These are phyloP conservation scores for Brachyptera risi DNA, from an alignment of 2,888 invertebrate genomes.

Conservation along the genomic window DNA sequence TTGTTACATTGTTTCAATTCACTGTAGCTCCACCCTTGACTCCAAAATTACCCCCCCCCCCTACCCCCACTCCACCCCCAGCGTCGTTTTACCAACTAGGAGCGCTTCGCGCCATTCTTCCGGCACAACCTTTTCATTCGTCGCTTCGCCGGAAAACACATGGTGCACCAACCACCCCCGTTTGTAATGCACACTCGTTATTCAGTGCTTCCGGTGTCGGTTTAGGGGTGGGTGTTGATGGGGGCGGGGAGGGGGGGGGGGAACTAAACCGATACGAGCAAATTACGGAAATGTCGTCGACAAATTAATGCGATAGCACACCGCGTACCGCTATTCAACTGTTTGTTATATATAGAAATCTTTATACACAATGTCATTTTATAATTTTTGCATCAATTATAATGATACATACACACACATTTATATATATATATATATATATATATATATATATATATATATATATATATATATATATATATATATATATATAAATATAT, in stretches of 20 bases:
- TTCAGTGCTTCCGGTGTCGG: background rate
- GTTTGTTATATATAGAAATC: background rate
- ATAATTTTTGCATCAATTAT: constrained; percentile 10
- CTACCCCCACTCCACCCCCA: background rate
- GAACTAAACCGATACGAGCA: background rate
- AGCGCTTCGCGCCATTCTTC: background rate
- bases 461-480: background rate
- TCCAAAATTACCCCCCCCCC: background rate
- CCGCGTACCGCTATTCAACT: background rate
- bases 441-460: background rate
- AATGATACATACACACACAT: too few species aligned
- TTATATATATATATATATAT: background rate
- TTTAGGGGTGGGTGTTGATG: background rate
- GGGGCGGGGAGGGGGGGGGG: background rate
- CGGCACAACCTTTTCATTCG: constrained; percentile 24
- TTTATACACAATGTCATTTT: constrained; percentile 1
- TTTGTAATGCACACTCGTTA: background rate
- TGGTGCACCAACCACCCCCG: constrained; percentile 10
- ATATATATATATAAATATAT: too few species aligned
- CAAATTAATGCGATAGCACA: background rate
- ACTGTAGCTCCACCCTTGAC: too few species aligned
- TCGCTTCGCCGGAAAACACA: constrained; percentile 27
- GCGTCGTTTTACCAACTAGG: background rate
- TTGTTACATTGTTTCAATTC: too few species aligned
- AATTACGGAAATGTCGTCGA: background rate